phyloP scores from a whole-genome alignment of 2,113 vertebrate species.

The Rafetus swinhoei region DNA sequence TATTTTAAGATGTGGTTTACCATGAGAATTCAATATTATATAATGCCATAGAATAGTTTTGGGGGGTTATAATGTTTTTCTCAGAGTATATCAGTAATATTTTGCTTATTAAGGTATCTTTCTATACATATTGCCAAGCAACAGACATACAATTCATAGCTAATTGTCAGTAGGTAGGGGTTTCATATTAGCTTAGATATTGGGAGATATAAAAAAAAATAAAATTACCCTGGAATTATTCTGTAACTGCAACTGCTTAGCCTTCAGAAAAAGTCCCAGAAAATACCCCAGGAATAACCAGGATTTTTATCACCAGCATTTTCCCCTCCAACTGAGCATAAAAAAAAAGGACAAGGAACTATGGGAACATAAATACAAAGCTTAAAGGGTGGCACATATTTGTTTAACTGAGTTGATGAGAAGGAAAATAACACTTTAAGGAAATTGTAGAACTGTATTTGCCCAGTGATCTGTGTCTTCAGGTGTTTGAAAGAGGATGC shows the following conservation, averaged over 20 bases:
- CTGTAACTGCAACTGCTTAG: background rate
- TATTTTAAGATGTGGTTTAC: background rate
- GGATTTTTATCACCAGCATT: background rate
- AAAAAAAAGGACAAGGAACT: background rate
- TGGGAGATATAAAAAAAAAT: background rate
- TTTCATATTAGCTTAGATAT: background rate
- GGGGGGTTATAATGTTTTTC: background rate
- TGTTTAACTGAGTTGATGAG: background rate
- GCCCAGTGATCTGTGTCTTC: background rate
- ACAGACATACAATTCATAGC: background rate
- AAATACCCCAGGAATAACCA: background rate
- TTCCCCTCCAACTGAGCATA: background rate
- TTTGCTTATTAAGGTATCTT: background rate
- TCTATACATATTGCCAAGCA: background rate
- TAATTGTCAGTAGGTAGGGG: background rate
- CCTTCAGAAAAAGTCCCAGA: background rate
- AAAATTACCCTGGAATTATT: background rate
- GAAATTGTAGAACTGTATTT: background rate
- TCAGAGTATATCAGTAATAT: background rate
- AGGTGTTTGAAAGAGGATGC: background rate
- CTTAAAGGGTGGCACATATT: background rate
- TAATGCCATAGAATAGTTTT: background rate
- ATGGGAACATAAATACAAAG: background rate
- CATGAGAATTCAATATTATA: background rate
- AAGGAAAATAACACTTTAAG: background rate